Conservation (phyloP, 2,888 invertebrate genomes). For the Blastobasis adustella region DNA sequence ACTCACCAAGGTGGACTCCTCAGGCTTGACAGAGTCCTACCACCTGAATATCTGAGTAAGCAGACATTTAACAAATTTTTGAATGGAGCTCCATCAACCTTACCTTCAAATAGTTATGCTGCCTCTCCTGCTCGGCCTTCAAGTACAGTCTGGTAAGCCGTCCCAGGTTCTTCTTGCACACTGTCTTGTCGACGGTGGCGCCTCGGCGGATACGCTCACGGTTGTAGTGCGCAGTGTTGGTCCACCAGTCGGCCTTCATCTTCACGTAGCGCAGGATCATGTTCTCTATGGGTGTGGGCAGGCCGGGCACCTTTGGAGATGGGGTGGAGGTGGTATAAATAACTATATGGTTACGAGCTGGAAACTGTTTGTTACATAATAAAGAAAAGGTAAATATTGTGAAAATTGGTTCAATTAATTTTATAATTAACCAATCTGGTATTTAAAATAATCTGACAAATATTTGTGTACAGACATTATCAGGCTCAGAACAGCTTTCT, state of each 20-base stretch:
- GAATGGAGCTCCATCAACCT: not conserved
- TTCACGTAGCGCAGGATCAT: constrained; percentile 99
- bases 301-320: constrained; percentile 87
- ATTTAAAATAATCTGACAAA: no score
- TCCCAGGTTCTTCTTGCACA: constrained; percentile 99
- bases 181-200: constrained; percentile 99
- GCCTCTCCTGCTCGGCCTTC: constrained; percentile 98
- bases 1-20: no score
- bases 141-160: constrained; percentile 96
- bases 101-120: constrained; percentile 98
- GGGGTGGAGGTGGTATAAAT: no score
- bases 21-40: no score
- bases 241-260: constrained; percentile 99
- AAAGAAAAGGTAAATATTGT: no score
- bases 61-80: not conserved
- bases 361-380: no score
- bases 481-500: no score
- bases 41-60: not conserved
- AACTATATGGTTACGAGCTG: no score
- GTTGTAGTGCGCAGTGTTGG: constrained; percentile 99
- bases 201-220: constrained; percentile 98
- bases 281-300: constrained; percentile 99
- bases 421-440: no score
- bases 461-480: no score
- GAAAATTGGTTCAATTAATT: no score